phyloP scores from a whole-genome alignment of 2,888 invertebrate genomes.

The Balanococcus diminutus region DNA sequence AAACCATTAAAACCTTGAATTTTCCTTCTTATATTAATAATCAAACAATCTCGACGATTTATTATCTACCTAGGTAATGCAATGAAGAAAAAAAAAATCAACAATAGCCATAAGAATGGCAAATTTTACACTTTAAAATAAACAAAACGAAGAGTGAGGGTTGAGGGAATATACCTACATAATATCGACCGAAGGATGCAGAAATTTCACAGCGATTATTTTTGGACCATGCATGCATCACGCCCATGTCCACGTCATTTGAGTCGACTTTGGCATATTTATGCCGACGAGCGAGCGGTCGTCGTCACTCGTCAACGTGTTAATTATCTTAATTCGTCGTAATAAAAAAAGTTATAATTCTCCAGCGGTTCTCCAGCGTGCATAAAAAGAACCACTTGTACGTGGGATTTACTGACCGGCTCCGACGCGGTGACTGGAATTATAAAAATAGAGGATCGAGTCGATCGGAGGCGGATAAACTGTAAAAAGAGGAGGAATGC shows the following conservation, averaged over 20 bases:
- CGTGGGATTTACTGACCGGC: constrained; percentile 1
- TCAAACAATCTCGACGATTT: neutral
- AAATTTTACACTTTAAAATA: neutral
- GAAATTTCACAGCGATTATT: neutral
- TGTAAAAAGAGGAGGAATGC: constrained; percentile 10
- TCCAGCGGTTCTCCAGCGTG: neutral
- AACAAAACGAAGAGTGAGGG: neutral
- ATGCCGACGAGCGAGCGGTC: neutral
- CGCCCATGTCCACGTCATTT: neutral
- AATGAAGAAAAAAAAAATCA: neutral
- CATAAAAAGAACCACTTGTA: neutral
- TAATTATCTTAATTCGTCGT: neutral
- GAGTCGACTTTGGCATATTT: neutral
- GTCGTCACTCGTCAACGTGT: constrained; percentile 2
- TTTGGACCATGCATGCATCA: neutral
- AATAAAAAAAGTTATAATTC: neutral
- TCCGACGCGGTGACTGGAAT: neutral
- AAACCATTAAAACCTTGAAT: neutral
- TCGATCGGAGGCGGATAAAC: constrained; percentile 17
- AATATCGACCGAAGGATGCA: neutral
- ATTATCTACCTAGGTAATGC: neutral
- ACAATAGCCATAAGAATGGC: neutral
- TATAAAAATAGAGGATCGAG: constrained; percentile 14
- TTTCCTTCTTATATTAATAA: neutral
- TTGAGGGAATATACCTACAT: too few species aligned